Conservation (phyloP, 2,113 vertebrate genomes). For the Nycticryphes semicollaris region DNA sequence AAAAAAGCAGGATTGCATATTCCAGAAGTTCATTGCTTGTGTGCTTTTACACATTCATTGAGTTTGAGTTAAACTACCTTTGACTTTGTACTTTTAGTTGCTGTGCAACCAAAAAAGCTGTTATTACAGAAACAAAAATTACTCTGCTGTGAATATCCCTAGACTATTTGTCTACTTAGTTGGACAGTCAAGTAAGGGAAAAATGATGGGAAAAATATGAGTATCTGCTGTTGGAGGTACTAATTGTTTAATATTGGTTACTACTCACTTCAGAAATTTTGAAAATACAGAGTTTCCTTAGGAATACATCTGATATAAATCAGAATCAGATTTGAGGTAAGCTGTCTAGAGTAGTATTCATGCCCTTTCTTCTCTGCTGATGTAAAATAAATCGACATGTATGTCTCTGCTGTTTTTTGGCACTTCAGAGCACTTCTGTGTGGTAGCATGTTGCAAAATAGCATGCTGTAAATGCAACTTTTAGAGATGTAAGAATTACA, state of each 20-base stretch:
- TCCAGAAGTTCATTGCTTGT: background rate
- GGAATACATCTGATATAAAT: background rate
- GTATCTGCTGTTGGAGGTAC: background rate
- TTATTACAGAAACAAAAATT: background rate
- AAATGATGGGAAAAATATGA: background rate
- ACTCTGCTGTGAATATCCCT: background rate
- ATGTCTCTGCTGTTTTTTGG: background rate
- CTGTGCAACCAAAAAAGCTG: background rate
- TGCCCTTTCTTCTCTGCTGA: background rate
- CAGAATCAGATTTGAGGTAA: background rate
- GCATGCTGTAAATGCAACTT: background rate
- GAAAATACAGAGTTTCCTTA: background rate
- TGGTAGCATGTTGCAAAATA: background rate
- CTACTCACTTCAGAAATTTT: background rate
- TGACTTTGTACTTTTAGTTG: background rate
- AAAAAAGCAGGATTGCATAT: accelerated
- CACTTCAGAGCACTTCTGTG: background rate
- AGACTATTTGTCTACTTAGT: background rate
- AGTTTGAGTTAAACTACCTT: background rate
- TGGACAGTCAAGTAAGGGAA: background rate
- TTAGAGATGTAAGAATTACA: background rate
- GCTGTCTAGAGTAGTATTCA: background rate
- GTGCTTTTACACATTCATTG: background rate
- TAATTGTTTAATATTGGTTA: background rate
- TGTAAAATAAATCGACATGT: background rate